Percentiles rank a stretch among this genome's conserved stretches.
Evolutionary conservation across 2,113 vertebrate species (phyloP).

Genomic region (Centropus bengalensis): DNA sequence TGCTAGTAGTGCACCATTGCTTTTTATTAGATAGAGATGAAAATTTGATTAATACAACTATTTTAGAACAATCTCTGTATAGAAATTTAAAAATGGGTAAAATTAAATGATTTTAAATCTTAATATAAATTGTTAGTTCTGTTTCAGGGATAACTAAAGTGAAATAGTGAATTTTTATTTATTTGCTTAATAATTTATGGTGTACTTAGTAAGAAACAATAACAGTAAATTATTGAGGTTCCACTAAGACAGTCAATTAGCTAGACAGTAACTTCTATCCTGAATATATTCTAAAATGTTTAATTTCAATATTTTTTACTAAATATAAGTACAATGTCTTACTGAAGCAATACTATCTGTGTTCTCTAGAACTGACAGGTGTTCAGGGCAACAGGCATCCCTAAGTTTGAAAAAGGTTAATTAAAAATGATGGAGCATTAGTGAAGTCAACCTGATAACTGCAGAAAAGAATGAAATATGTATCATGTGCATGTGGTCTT

Average conservation of each 20-base stretch:
- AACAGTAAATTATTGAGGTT: background rate
- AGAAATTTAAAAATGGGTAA: background rate
- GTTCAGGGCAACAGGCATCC: background rate
- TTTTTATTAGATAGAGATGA: background rate
- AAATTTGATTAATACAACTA: background rate
- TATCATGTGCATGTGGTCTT: background rate
- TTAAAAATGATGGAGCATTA: background rate
- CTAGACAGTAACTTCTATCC: background rate
- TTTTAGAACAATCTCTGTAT: background rate
- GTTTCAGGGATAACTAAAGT: background rate
- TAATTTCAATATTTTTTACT: background rate
- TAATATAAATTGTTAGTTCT: background rate
- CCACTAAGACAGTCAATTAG: background rate
- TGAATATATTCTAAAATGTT: background rate
- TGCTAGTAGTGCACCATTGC: background rate
- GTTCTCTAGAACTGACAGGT: background rate
- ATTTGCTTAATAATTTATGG: background rate
- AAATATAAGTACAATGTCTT: background rate
- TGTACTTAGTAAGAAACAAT: background rate
- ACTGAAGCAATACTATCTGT: background rate
- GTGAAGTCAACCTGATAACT: background rate
- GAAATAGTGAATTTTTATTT: background rate
- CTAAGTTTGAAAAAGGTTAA: fast-evolving
- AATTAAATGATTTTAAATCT: background rate
- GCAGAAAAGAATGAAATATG: background rate